Evolutionary conservation across 2,113 vertebrate species (phyloP).

Genomic region (Ranitomeya variabilis): DNA sequence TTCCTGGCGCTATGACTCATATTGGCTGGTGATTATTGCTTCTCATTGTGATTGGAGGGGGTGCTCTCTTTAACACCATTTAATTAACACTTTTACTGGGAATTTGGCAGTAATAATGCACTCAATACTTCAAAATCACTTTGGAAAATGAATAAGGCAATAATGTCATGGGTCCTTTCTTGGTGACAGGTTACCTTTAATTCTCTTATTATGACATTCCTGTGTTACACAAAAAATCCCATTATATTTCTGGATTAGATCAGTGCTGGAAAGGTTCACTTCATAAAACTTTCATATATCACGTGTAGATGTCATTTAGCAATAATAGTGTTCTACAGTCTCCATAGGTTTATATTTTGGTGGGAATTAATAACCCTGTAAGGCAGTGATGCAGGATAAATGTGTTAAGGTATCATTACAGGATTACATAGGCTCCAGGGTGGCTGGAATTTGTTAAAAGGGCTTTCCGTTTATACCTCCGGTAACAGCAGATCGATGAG

Average conservation of each 20-base stretch:
- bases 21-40: no score
- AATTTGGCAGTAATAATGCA: no score
- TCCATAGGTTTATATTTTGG: not conserved
- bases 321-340: not conserved
- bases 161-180: no score
- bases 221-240: not conserved
- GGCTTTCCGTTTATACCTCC: constrained; percentile 23
- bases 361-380: not conserved
- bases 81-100: no score
- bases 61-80: no score
- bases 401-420: constrained; percentile 10
- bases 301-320: not conserved
- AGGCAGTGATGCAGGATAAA: not conserved
- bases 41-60: no score
- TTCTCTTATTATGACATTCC: no score
- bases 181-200: no score
- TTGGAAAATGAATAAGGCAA: no score
- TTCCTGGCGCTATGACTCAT: no score
- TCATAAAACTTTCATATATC: not conserved
- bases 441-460: constrained; percentile 25
- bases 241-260: not conserved
- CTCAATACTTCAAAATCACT: no score
- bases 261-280: not conserved
- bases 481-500: constrained; percentile 43
- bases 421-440: constrained; percentile 36